These are phyloP conservation scores for Pammene fasciana DNA, from an alignment of 2,888 invertebrate genomes.

Conservation along the genomic window DNA sequence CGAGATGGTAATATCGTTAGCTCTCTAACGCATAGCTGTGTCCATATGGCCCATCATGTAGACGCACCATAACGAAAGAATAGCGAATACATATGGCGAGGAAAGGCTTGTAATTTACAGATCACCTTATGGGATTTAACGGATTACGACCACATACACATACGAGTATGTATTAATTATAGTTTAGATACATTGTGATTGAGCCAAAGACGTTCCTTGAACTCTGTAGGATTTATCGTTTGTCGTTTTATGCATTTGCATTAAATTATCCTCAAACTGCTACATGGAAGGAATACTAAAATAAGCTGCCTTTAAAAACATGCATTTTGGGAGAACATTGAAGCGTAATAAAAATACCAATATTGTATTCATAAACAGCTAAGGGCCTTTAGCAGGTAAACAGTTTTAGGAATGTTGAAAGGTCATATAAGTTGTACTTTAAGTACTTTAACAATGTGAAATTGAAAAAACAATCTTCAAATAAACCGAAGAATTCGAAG, in stretches of 20 bases:
- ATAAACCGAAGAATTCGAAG: too few relatives aligned
- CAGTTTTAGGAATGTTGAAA: neutral
- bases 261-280: constrained; percentile 18
- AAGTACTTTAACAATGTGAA: too few relatives aligned
- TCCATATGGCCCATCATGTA: too few relatives aligned
- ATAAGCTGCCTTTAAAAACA: constrained; percentile 19
- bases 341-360: constrained; percentile 21
- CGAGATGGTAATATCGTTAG: too few relatives aligned
- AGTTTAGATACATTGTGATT: constrained; percentile 4
- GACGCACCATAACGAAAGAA: too few relatives aligned
- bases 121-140: too few relatives aligned
- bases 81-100: too few relatives aligned
- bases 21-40: too few relatives aligned
- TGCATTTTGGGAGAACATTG: constrained; percentile 27
- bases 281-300: constrained; percentile 29
- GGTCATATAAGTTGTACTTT: too few relatives aligned
- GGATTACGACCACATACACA: too few relatives aligned
- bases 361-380: neutral
- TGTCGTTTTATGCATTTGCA: constrained; percentile 24
- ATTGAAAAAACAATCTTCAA: too few relatives aligned
- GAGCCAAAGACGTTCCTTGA: constrained; percentile 26
- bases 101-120: too few relatives aligned
- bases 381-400: neutral
- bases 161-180: neutral
- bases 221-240: constrained; percentile 22